Base-by-base conservation (phyloP, 2,113 vertebrate genomes). In the Sarotherodon lohbergeri region DNA sequence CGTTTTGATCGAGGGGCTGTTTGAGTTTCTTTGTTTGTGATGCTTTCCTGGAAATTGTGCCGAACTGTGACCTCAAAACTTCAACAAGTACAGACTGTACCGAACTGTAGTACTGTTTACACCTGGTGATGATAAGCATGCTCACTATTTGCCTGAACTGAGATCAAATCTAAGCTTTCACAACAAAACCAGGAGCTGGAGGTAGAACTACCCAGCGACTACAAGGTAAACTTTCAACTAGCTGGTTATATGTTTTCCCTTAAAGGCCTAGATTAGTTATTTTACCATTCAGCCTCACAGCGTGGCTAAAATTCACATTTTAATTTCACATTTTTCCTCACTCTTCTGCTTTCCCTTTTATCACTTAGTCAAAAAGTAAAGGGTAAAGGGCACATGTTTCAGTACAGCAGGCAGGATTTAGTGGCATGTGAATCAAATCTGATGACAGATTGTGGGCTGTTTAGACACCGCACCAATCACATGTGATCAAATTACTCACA, bases 81-180 rank as follows among this genome's bases (percentile, higher is more conserved):
- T 73, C 68, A 73, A 27, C 46, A 46, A n/a, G 24, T 48, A 16
- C 36, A 71, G 19, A 34, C n/a, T 81, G 78, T 34, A 78, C 46
- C 12, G 29, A 34, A 86, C 73, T 56, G 17, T 7, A 56, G 29
- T 16, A 16, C 8, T 16, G 83, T 56, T 52, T 71, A 32, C 80
- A 81, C 46, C 11, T 3, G 54, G 29, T 48, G 68, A 68, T 79
- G 63, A 87, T 46, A 79, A 76, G 80, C 41, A 27, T 61, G 41
- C 55, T 83, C 24, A 7, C 61, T 81, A 86, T 80, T 66, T 79
- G 46, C 9, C 9, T 6, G 10, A 34, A 39, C 7, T 80, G 80
- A 83, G 27, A 87, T 83, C 22, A 9, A 6, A 82, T 87, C 46
- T 86, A 43, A 86, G 66, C 9, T 76, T 43, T 81, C 48, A 71